phyloP scores from a whole-genome alignment of 2,888 invertebrate species.

The Parnassius smintheus region DNA sequence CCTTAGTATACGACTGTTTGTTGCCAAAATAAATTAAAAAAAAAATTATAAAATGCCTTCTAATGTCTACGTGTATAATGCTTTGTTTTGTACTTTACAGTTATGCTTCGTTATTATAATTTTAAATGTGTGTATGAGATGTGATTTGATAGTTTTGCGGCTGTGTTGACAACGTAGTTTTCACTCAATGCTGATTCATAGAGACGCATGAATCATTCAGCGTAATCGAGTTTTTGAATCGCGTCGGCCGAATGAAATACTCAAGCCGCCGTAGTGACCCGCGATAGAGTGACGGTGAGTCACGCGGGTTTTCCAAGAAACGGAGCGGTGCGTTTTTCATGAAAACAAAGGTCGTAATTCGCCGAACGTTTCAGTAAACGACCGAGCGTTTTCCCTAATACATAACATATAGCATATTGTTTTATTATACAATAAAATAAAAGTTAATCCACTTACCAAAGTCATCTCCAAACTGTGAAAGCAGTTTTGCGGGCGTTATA shows the following conservation, averaged over 20 bases:
- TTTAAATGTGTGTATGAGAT: background rate
- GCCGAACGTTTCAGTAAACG: slow-evolving; percentile 13
- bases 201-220: slow-evolving; percentile 68
- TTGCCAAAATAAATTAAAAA: too few species aligned
- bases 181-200: slow-evolving; percentile 71
- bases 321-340: slow-evolving; percentile 66
- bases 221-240: slow-evolving; percentile 79
- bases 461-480: too few species aligned
- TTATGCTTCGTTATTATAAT: background rate
- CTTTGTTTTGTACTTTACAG: background rate
- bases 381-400: background rate
- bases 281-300: slow-evolving; percentile 69
- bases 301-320: slow-evolving; percentile 80
- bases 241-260: slow-evolving; percentile 75
- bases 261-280: slow-evolving; percentile 70
- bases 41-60: slow-evolving; percentile 43
- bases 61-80: slow-evolving; percentile 24
- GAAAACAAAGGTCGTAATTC: slow-evolving; percentile 67
- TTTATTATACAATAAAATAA: background rate
- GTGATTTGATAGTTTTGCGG: background rate
- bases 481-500: too few species aligned
- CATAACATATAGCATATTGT: background rate
- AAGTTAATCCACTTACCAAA: too few species aligned
- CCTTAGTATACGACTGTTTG: too few species aligned
- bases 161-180: slow-evolving; percentile 45